These are phyloP conservation scores for Megalops atlanticus DNA, from an alignment of 2,113 vertebrate species.

Conservation along the genomic window DNA sequence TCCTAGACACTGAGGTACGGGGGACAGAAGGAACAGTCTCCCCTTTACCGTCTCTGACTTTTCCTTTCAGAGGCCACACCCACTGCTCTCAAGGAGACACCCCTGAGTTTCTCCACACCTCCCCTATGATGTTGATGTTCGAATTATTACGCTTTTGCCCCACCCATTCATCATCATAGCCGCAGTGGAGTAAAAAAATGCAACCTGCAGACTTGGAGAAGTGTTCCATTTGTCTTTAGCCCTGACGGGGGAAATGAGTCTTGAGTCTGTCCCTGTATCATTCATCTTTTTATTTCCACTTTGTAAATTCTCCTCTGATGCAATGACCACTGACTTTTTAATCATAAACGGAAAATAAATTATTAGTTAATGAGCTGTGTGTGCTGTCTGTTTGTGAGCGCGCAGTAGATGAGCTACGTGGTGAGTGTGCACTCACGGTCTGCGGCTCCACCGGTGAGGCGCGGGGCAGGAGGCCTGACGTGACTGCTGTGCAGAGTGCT, in stretches of 20 bases:
- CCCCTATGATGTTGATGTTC: neutral
- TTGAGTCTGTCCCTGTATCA: constrained; percentile 37
- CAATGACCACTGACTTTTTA: constrained; percentile 73
- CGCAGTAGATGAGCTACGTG: neutral
- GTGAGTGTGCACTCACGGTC: neutral
- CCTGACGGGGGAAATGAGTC: constrained; percentile 36
- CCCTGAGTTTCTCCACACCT: constrained; percentile 2
- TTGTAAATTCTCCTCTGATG: constrained; percentile 65
- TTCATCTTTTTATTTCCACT: constrained; percentile 53
- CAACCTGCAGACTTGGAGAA: neutral
- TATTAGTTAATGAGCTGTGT: constrained; percentile 70
- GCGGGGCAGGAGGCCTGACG: constrained; percentile 36
- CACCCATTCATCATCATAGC: neutral
- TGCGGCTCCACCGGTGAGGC: neutral
- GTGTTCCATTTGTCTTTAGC: constrained; percentile 26
- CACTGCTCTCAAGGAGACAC: neutral
- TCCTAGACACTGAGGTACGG: neutral
- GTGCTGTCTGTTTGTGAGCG: constrained; percentile 15
- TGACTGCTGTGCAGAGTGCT: neutral
- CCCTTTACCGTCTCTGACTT: neutral
- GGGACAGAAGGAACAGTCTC: neutral
- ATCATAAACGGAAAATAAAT: constrained; percentile 73
- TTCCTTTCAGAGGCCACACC: neutral
- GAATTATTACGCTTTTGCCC: neutral
- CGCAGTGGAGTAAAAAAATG: neutral